Base-by-base conservation (phyloP, 2,797 vertebrate genomes). In the Limosa lapponica region DNA sequence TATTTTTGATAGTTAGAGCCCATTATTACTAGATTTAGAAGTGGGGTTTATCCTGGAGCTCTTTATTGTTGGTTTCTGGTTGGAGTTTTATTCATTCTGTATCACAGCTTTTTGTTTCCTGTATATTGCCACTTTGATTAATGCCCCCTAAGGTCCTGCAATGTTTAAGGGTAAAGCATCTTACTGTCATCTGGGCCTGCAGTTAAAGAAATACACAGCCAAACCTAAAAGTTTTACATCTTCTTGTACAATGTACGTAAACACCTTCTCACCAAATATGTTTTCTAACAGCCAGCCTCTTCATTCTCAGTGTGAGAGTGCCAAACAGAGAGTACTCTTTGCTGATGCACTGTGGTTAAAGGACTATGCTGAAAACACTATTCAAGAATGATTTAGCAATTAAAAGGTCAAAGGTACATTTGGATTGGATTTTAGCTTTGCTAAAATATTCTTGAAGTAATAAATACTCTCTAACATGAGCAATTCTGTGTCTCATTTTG, bases 1-100 rank as follows among this genome's bases (percentile, higher is more conserved):
- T 82, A 80, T 85, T 94, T 97, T 77, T 73, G 48, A 37, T 36
- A 52, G 39, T 39, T 61, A 88, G 65, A 86, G 84, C 61, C 57
- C 27, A 55, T 75, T 82, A 79, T 83, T 86, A 93, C 52, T 87
- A 87, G 54, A 89, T 72, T 82, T 84, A 88, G 58, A 84, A 79
- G 15, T 16, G 54, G 36, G 17, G 48, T 8, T 90, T 96, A 79
- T 58, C 36, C 49, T 43, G 39, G 41, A 16, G 22, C 17, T 82
- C 39, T 62, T 66, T 46, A 59, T 34, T 73, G n/a, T 62, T 32
- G 10, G 23, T 55, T 80, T 86, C 44, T 52, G 7, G 70, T 90
- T 2, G 0, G 49, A 6, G 1, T 75, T 92, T 94, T 58, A 83
- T 64, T 83, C 16, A 41, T 81, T 70, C 55, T 82, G 87, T 84